Evolutionary conservation across 2,113 vertebrate species (phyloP), one percentile per base, ranked within the genome.

Genomic region (Clarias magur): DNA sequence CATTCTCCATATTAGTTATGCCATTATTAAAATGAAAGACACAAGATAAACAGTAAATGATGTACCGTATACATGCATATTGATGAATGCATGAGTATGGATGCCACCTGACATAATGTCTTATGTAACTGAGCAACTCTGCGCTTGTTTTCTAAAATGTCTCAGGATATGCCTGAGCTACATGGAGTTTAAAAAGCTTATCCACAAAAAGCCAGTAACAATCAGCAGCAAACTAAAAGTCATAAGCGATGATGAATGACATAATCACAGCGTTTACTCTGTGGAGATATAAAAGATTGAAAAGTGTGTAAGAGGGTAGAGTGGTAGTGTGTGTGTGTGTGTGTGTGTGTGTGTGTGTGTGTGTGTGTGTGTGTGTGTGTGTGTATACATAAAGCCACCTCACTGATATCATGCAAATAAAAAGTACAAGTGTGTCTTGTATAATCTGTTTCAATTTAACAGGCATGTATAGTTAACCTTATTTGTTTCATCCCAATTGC

Each of bases 201-300:
- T 68, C 56, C 73, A 73, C 67, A 86, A 73, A 89, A 80, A 79
- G 16, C 23, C n/a, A 72, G 27, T 19, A 78, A 72, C 12, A 9
- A 42, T 80, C 82, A 73, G n/a, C 13, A 3, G 17, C 60, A 62
- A 23, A 23, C 48, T 70, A 73, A 72, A 54, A 73, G 48, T 75
- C 76, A 72, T 13, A 21, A 72, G 34, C 19, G 34, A 72, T 21
- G 70, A 72, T 10, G 17, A 25, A 4, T 42, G 38, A 75, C 38
- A 83, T 8, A 73, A 30, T 73, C 15, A 82, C 34, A 57, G 12
- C 25, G 12, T 62, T 42, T 54, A 19, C 4, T 62, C 65, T 5
- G 11, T 54, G 25, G n/a, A 30, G 56, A 67, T 87, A 70, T 54
- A 10, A 38, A 34, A 21, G 19, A 12, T 11, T 34, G 53, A 70